Evolutionary conservation across 2,888 invertebrate genomes (phyloP).

Genomic region (Xylota sylvarum): DNA sequence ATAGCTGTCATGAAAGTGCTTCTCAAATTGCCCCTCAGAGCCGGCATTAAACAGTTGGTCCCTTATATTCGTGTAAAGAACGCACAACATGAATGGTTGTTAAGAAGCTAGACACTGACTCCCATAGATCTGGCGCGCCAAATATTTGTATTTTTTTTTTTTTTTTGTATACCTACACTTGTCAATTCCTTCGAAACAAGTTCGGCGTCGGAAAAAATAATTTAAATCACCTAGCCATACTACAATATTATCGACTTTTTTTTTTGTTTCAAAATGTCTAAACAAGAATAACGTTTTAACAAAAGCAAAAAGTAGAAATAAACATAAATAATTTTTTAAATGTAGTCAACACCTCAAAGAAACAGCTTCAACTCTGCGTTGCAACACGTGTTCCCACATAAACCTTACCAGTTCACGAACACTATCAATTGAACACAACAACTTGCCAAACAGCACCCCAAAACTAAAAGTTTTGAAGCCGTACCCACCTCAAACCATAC

Average conservation of each 20-base stretch:
- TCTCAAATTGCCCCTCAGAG: too few relatives aligned
- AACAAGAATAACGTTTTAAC: neutral
- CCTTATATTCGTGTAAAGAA: too few relatives aligned
- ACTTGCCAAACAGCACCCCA: conserved; percentile 42
- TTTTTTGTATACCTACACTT: too few relatives aligned
- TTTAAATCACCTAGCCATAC: neutral
- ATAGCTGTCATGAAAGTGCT: too few relatives aligned
- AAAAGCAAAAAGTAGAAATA: neutral
- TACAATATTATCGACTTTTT: neutral
- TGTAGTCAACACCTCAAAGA: conserved; percentile 31
- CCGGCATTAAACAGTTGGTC: too few relatives aligned
- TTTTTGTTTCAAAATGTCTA: neutral
- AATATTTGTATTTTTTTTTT: too few relatives aligned
- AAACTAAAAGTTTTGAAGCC: conserved; percentile 31
- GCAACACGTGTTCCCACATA: conserved; percentile 62
- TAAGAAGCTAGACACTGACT: too few relatives aligned
- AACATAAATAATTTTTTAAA: conserved; percentile 5
- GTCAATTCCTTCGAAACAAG: neutral
- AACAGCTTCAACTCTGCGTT: conserved; percentile 17
- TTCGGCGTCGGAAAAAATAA: neutral
- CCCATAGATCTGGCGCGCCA: too few relatives aligned
- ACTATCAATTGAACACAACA: conserved; percentile 52
- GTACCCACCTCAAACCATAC: conserved; percentile 32
- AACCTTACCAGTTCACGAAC: conserved; percentile 35
- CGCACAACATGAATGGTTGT: too few relatives aligned